Base-by-base conservation (phyloP, 2,888 invertebrate species). In the Panzeria rudis region DNA sequence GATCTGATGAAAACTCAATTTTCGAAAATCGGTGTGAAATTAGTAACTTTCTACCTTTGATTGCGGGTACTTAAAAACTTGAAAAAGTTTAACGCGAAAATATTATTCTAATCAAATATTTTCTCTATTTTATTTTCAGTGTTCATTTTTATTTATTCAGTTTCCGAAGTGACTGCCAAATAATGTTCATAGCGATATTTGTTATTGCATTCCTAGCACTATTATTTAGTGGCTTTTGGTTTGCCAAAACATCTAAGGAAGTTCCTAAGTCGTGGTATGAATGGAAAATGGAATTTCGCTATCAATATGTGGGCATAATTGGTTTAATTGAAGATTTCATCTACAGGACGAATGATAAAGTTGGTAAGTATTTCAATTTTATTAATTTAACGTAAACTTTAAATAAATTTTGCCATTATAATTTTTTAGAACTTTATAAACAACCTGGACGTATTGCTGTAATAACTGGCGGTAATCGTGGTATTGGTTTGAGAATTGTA, bases 381-480 rank as follows among this genome's bases (percentile, higher is more conserved):
- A 23, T 29, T 29, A 38, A 38, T 11, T 13, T 61, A 9, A 4
- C 6, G 9, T 15, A 20, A 5, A 13, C 13, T 35, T 61, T 23
- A 23, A 56, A 9, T 3, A 38, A 11, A 61, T 23, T 38, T 23
- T 20, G 3, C 4, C 15, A 20, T 69, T 64, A 11, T 64, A 23
- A 20, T 23, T 3, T 88, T 94, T 71, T 87, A 95, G 96, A 94
- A 89, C 93, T 95, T 88, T 94, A 94, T 88, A 94, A 94, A 75
- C 94, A 95, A 89, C 93, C 93, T 50, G 95, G 94, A 73, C 94
- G 95, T 93, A 93, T 96, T 78, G 97, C 96, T 83, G 94, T 98
- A 72, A 95, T 98, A 84, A 98, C 98, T 11, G 98, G 98, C 61
- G 98, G 97, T 2, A 95, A 97, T 78, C 94, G 97, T 87, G 98